Conservation (phyloP, 2,797 vertebrate species). For the Nannoperca australis region DNA sequence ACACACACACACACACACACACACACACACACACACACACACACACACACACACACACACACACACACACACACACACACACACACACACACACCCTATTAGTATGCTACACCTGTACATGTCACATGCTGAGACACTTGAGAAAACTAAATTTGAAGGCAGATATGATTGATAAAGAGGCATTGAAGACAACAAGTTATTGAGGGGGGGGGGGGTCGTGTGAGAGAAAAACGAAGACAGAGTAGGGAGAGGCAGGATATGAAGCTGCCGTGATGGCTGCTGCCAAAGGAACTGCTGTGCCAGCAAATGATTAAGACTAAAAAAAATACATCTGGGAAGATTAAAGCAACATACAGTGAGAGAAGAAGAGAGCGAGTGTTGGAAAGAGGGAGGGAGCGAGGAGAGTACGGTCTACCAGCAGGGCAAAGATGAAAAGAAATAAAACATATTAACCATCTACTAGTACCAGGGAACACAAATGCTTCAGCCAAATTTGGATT, state of each 20-base stretch:
- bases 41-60: no score
- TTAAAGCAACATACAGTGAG: constrained; percentile 50
- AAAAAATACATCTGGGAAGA: constrained; percentile 48
- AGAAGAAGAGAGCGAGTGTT: background rate
- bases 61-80: no score
- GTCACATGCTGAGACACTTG: constrained; percentile 1
- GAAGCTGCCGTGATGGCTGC: constrained; percentile 32
- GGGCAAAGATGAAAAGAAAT: no score
- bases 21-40: no score
- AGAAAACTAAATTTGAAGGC: background rate
- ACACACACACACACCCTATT: constrained; percentile 9
- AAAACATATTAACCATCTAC: background rate
- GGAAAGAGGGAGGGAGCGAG: constrained; percentile 2
- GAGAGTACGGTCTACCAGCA: no score
- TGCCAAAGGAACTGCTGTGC: constrained; percentile 41
- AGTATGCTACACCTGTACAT: constrained; percentile 44
- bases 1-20: no score
- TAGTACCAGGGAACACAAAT: background rate
- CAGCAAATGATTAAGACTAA: constrained; percentile 69
- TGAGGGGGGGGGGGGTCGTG: constrained; percentile 1
- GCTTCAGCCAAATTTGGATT: background rate
- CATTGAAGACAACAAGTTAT: constrained; percentile 2
- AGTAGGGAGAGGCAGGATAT: constrained; percentile 20
- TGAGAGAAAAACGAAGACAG: constrained; percentile 4
- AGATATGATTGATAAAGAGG: no score